These are phyloP conservation scores for Garrulus glandarius DNA, from an alignment of 2,797 vertebrate genomes.

Conservation along the genomic window DNA sequence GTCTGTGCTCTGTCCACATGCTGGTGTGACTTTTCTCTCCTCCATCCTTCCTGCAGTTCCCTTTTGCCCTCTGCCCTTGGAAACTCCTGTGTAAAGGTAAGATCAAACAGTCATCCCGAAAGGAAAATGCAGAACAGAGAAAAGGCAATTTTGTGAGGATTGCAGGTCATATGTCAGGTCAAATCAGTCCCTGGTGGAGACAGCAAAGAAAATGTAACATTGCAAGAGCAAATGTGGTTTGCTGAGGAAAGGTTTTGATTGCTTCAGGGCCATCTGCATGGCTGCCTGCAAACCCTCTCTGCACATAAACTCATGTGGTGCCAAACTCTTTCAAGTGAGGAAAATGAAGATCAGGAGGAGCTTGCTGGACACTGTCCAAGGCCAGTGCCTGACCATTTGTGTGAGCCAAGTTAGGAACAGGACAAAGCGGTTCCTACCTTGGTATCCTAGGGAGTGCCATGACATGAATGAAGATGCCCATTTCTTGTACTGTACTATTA, in stretches of 20 bases:
- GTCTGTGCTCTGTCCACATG: not conserved
- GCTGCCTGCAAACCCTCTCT: not conserved
- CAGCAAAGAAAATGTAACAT: not conserved
- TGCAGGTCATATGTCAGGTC: not conserved
- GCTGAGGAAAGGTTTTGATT: not conserved
- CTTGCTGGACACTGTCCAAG: not conserved
- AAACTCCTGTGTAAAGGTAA: not conserved
- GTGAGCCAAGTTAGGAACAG: not conserved
- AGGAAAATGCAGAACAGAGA: not conserved
- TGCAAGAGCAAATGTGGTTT: not conserved
- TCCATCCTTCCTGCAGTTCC: not conserved
- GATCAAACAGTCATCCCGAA: not conserved
- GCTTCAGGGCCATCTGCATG: not conserved
- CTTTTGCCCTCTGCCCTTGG: conserved; percentile 21
- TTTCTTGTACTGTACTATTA: not conserved
- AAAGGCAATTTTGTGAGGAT: not conserved
- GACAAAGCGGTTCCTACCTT: not conserved
- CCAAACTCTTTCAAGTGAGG: not conserved
- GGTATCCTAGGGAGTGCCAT: not conserved
- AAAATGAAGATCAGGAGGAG: not conserved
- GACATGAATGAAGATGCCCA: not conserved
- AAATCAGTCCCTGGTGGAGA: not conserved
- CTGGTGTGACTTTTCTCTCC: conserved; percentile 45
- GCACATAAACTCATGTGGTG: not conserved
- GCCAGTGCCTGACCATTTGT: not conserved